phyloP scores from a whole-genome alignment of 2,888 invertebrate genomes.

The Nymphalis polychloros region DNA sequence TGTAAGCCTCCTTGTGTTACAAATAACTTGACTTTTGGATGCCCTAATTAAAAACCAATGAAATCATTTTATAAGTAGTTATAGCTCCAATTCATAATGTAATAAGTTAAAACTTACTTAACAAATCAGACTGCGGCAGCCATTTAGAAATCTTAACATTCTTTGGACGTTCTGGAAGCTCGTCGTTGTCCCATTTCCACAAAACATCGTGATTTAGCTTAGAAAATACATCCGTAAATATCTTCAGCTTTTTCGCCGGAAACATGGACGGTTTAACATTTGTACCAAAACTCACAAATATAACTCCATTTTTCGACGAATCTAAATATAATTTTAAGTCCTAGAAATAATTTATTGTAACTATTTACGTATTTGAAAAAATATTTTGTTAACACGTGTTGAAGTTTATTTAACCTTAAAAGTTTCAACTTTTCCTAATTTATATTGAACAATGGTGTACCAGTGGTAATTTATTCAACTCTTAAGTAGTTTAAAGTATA shows the following conservation, averaged over 20 bases:
- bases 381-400: no score
- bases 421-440: neutral
- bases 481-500: no score
- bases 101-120: constrained; percentile 24
- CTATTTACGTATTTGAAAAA: neutral
- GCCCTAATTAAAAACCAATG: constrained; percentile 43
- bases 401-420: neutral
- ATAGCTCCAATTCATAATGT: neutral
- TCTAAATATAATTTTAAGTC: constrained; percentile 45
- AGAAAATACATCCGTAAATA: constrained; percentile 51
- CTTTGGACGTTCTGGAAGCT: constrained; percentile 44
- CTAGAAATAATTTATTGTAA: constrained; percentile 30
- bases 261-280: constrained; percentile 51
- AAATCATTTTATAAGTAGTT: no score
- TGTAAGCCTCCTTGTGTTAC: constrained; percentile 68
- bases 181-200: constrained; percentile 57
- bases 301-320: constrained; percentile 52
- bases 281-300: constrained; percentile 62
- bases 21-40: constrained; percentile 63
- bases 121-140: constrained; percentile 49
- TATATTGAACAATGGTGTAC: neutral
- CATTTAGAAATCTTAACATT: constrained; percentile 56
- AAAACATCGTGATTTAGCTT: constrained; percentile 54
- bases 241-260: constrained; percentile 40
- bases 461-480: no score